These are phyloP conservation scores for Stramonita haemastoma DNA, from an alignment of 2,888 invertebrate species.

Conservation along the genomic window DNA sequence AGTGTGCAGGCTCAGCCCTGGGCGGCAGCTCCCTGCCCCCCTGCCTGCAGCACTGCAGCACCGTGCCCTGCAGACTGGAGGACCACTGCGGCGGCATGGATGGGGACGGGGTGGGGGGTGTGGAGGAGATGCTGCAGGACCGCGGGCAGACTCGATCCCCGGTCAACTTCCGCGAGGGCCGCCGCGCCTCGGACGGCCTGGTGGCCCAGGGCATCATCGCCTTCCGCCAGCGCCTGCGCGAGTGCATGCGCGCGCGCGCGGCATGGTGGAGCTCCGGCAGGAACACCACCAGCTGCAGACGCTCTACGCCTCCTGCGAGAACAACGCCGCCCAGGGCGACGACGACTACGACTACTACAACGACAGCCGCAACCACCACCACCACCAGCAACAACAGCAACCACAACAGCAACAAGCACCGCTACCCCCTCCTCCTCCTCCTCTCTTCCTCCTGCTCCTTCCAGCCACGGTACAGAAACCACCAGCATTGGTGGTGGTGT, in stretches of 20 bases:
- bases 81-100: background rate
- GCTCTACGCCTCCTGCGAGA: constrained; percentile 50
- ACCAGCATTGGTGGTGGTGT: no score
- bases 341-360: constrained; percentile 48
- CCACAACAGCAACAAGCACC: background rate
- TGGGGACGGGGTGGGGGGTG: constrained; percentile 22
- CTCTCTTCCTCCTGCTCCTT: background rate
- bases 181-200: constrained; percentile 92
- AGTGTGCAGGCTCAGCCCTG: background rate
- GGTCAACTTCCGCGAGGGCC: constrained; percentile 85
- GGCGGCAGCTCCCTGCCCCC: background rate
- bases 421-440: background rate
- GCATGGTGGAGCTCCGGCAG: constrained; percentile 86
- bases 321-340: constrained; percentile 49
- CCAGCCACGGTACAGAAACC: background rate
- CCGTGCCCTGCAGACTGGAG: background rate
- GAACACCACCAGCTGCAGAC: constrained; percentile 69
- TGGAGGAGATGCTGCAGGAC: constrained; percentile 62
- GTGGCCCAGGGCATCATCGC: constrained; percentile 84
- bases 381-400: background rate
- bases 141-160: constrained; percentile 84
- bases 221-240: constrained; percentile 87
- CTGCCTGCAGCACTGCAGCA: constrained; percentile 25
- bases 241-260: constrained; percentile 90
- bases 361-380: background rate